Conservation (phyloP, 2,888 invertebrate genomes). For the Hoplodrina ambigua region DNA sequence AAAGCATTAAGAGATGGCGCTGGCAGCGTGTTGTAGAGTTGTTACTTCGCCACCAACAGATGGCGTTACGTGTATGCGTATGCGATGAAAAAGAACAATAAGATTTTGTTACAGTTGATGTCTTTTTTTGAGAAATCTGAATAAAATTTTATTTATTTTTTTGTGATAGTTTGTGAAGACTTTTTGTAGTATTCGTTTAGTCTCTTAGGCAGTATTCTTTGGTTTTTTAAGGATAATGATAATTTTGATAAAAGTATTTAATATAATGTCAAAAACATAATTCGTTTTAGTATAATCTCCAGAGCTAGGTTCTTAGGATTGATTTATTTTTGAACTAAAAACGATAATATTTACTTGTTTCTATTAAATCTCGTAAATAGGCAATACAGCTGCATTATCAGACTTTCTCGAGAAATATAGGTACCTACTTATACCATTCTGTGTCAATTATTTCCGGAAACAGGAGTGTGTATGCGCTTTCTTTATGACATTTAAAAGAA, state of each 20-base stretch:
- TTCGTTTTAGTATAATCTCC: background rate
- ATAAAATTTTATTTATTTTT: background rate
- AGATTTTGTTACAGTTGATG: background rate
- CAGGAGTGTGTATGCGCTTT: slow-evolving; percentile 14
- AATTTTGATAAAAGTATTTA: background rate
- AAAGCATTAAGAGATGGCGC: slow-evolving; percentile 72
- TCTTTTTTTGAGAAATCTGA: slow-evolving; percentile 17
- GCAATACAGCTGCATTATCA: background rate
- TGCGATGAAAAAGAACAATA: slow-evolving; percentile 55
- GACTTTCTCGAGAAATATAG: slow-evolving; percentile 35
- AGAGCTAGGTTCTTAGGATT: background rate
- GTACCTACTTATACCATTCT: slow-evolving; percentile 9
- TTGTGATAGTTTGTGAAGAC: no score
- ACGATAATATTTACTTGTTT: background rate
- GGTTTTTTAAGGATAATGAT: background rate
- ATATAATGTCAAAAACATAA: background rate
- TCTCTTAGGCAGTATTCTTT: background rate
- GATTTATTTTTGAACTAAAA: background rate
- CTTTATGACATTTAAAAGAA: slow-evolving; percentile 10
- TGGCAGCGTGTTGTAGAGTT: slow-evolving; percentile 30
- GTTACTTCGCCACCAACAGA: slow-evolving; percentile 44
- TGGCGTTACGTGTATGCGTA: slow-evolving; percentile 55
- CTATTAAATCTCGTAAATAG: no score
- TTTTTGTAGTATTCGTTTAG: background rate
- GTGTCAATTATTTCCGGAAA: slow-evolving; percentile 35